phyloP scores from a whole-genome alignment of 2,113 vertebrate species.

The Nannospalax galili region DNA sequence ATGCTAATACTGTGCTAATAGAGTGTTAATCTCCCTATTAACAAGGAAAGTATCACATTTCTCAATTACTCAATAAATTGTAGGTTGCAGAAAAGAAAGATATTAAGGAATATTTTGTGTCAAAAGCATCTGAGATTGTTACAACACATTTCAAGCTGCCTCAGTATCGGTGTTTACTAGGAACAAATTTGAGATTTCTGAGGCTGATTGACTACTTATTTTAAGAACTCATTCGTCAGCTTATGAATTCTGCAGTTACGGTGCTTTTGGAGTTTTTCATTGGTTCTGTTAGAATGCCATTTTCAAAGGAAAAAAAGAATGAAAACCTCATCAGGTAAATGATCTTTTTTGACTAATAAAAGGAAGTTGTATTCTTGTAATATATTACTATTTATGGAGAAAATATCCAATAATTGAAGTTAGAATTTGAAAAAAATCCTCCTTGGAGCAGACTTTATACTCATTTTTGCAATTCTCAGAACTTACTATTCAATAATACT shows the following conservation, averaged over 20 bases:
- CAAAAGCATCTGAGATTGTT: neutral
- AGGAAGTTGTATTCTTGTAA: neutral
- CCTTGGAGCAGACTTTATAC: neutral
- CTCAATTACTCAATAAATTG: slow-evolving; percentile 53
- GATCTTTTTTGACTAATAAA: neutral
- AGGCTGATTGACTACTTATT: slow-evolving; percentile 83
- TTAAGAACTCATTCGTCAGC: slow-evolving; percentile 79
- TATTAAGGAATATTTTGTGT: slow-evolving; percentile 76
- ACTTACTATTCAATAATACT: neutral
- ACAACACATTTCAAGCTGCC: slow-evolving; percentile 75
- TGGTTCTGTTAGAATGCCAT: slow-evolving; percentile 61
- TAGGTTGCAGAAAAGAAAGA: slow-evolving; percentile 82
- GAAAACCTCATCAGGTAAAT: slow-evolving; percentile 75
- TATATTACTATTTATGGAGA: neutral
- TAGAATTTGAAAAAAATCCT: slow-evolving; percentile 40
- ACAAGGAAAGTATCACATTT: neutral
- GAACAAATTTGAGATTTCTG: slow-evolving; percentile 76
- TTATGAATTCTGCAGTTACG: slow-evolving; percentile 77
- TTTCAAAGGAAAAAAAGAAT: slow-evolving; percentile 74
- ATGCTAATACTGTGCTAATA: neutral
- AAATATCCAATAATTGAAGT: slow-evolving; percentile 13
- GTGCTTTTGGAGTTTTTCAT: slow-evolving; percentile 74
- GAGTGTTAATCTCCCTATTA: neutral
- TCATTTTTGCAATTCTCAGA: slow-evolving; percentile 32
- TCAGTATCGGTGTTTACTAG: slow-evolving; percentile 70